Evolutionary conservation across 2,888 invertebrate species (phyloP).

Genomic region (Adelognathus sp.): DNA sequence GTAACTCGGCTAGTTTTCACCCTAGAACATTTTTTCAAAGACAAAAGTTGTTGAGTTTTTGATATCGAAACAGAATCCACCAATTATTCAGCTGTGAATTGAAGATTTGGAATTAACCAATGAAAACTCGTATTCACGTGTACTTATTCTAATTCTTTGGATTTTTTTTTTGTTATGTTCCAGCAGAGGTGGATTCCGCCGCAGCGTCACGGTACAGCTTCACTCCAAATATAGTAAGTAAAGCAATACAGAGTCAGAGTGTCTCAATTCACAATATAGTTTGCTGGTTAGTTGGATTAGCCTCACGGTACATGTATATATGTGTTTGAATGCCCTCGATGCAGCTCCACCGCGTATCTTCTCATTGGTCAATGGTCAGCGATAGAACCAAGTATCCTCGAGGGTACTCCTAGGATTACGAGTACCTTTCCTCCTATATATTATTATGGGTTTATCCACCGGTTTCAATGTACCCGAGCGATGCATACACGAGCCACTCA

Average conservation of each 20-base stretch:
- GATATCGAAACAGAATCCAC: background rate
- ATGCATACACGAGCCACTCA: background rate
- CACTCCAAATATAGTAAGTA: background rate
- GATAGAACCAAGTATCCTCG: slow-evolving; percentile 21
- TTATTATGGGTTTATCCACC: slow-evolving; percentile 32
- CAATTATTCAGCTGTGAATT: background rate
- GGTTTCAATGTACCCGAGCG: background rate
- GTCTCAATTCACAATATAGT: background rate
- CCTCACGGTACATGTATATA: background rate
- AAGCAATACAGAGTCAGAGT: background rate
- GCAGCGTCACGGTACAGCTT: background rate
- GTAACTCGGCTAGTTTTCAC: background rate
- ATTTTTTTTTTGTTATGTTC: background rate
- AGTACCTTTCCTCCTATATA: background rate
- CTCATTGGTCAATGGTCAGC: slow-evolving; percentile 7
- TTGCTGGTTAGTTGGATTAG: background rate
- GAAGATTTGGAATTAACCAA: background rate
- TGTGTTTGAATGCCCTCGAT: background rate
- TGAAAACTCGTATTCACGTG: background rate
- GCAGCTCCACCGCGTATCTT: background rate
- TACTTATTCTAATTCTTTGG: background rate
- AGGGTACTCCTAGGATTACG: slow-evolving; percentile 19
- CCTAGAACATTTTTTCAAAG: background rate
- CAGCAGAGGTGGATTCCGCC: background rate
- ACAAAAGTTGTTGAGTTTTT: background rate